Evolutionary conservation across 1,140 invertebrate genomes (phyloP).

Genomic region (Caenorhabditis briggsae): DNA sequence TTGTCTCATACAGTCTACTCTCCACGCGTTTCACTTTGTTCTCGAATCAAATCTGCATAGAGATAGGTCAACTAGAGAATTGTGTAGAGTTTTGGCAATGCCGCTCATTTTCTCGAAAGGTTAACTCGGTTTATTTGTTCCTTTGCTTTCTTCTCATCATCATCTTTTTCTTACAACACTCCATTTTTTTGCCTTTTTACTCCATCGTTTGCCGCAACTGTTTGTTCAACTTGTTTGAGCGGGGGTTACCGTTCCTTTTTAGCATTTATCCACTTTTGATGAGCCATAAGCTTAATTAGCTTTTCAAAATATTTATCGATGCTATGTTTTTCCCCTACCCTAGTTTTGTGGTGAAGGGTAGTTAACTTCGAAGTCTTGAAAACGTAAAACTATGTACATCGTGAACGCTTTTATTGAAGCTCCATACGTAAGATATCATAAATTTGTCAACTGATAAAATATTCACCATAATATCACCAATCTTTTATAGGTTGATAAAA

Average conservation of each 20-base stretch:
- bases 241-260: conserved; percentile 7
- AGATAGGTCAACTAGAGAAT: background rate
- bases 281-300: no score
- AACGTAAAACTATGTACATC: no score
- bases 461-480: no score
- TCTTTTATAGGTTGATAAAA: no score
- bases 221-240: conserved; percentile 3
- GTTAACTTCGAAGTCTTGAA: no score
- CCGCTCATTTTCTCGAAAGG: background rate
- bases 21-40: conserved; percentile 28
- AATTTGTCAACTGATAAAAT: no score
- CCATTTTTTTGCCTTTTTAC: background rate
- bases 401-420: no score
- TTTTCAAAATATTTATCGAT: no score
- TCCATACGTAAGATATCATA: no score
- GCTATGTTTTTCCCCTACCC: no score
- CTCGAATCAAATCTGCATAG: background rate
- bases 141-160: conserved; percentile 47
- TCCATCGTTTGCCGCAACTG: background rate
- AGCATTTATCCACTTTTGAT: no score
- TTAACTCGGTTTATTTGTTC: conserved; percentile 23
- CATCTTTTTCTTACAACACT: conserved; percentile 40
- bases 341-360: no score
- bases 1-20: conserved; percentile 45
- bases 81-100: background rate